phyloP scores from a whole-genome alignment of 2,888 invertebrate genomes.

The Crossocerus cetratus region DNA sequence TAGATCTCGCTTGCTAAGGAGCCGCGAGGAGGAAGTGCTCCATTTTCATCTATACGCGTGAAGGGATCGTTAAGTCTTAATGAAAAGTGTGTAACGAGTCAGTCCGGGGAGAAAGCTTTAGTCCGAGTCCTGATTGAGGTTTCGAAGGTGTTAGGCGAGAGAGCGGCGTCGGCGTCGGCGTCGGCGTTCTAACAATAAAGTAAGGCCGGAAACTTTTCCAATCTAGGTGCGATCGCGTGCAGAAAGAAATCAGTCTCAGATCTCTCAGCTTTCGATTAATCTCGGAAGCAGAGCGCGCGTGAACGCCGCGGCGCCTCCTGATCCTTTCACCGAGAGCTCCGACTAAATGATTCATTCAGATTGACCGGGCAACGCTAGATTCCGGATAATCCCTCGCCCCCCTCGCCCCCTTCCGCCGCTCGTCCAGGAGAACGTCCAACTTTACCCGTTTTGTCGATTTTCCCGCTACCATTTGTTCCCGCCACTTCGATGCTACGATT shows the following conservation, averaged over 20 bases:
- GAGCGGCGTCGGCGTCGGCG: slow-evolving; percentile 40
- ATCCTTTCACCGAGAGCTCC: slow-evolving; percentile 36
- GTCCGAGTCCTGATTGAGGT: slow-evolving; percentile 1
- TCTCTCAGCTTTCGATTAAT: slow-evolving; percentile 54
- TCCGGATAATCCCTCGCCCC: slow-evolving; percentile 15
- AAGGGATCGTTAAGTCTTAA: slow-evolving; percentile 11
- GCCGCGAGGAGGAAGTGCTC: too few relatives aligned
- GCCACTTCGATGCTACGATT: too few relatives aligned
- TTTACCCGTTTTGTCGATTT: slow-evolving; percentile 17
- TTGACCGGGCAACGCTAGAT: slow-evolving; percentile 26
- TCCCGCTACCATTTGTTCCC: neutral
- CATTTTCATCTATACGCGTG: neutral
- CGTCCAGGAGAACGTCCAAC: neutral
- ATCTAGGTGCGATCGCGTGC: slow-evolving; percentile 66
- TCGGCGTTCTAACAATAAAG: slow-evolving; percentile 44
- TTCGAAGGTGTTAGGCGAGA: slow-evolving; percentile 29
- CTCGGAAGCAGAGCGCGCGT: slow-evolving; percentile 13
- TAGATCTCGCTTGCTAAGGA: too few relatives aligned
- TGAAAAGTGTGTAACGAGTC: slow-evolving; percentile 6
- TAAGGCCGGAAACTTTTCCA: slow-evolving; percentile 68
- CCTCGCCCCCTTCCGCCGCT: too few relatives aligned
- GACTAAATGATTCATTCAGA: slow-evolving; percentile 45
- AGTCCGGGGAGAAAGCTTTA: neutral
- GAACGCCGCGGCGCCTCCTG: slow-evolving; percentile 9
- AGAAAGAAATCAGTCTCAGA: slow-evolving; percentile 64